A percentile compares a stretch with the other conserved stretches of the same genome.
These are phyloP conservation scores for Sardina pilchardus DNA, from an alignment of 2,113 vertebrate genomes.

Conservation along the genomic window DNA sequence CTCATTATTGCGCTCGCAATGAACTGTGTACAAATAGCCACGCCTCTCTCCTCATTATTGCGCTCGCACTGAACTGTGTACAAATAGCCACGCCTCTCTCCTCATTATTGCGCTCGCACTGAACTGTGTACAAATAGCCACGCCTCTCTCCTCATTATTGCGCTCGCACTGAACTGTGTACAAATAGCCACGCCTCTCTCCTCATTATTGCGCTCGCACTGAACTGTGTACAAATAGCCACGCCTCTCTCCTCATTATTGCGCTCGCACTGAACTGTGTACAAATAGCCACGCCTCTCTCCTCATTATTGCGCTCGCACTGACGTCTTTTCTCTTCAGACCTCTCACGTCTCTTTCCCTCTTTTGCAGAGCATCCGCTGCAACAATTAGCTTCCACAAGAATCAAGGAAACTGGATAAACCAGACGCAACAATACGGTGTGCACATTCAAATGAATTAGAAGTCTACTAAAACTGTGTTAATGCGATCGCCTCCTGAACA, in stretches of 20 bases:
- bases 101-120: neutral
- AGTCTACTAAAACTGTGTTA: no score
- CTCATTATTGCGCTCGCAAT: neutral
- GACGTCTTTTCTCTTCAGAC: no score
- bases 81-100: neutral
- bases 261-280: neutral
- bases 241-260: neutral
- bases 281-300: neutral
- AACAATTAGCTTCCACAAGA: no score
- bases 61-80: neutral
- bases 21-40: constrained; percentile 1
- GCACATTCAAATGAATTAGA: no score
- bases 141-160: neutral
- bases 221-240: neutral
- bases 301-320: neutral
- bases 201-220: neutral
- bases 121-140: constrained; percentile 1
- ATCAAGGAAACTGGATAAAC: no score
- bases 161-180: neutral
- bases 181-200: neutral
- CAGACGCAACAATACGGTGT: no score
- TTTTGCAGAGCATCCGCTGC: no score
- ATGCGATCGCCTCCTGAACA: no score
- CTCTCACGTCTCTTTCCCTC: no score
- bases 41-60: neutral